Conservation (phyloP, 2,113 vertebrate species). For the Cettia cetti region DNA sequence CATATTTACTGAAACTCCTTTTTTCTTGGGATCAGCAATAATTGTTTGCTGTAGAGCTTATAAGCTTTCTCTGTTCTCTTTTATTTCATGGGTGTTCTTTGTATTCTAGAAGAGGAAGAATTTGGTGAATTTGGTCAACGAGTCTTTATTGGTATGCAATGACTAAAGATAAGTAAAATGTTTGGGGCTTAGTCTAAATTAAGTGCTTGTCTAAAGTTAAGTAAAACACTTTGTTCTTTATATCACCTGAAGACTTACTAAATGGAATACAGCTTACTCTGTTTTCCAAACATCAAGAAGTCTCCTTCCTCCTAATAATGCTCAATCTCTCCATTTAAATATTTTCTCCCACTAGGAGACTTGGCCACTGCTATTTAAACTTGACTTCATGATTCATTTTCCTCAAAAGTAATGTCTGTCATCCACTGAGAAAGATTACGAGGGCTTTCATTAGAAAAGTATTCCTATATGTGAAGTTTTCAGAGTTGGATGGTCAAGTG, state of each 20-base stretch:
- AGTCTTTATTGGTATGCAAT: constrained; percentile 82
- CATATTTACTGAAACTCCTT: neutral
- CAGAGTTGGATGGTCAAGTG: neutral
- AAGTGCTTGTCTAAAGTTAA: neutral
- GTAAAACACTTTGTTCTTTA: neutral
- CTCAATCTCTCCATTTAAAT: neutral
- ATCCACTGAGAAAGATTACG: neutral
- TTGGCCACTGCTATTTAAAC: neutral
- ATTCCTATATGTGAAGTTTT: neutral
- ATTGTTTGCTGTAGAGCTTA: neutral
- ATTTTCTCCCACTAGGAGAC: neutral
- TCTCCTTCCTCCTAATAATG: neutral
- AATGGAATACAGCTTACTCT: neutral
- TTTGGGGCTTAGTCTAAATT: neutral
- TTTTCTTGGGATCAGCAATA: neutral
- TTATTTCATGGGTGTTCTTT: neutral
- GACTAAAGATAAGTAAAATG: constrained; percentile 15
- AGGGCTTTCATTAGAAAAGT: neutral
- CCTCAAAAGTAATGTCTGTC: neutral
- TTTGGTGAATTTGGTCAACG: constrained; percentile 78
- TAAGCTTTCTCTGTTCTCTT: neutral
- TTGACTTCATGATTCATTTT: neutral
- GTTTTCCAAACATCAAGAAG: neutral
- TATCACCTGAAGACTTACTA: neutral
- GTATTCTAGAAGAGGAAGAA: constrained; percentile 84